Evolutionary conservation across 2,797 vertebrate species (phyloP).

Genomic region (Channa striata): DNA sequence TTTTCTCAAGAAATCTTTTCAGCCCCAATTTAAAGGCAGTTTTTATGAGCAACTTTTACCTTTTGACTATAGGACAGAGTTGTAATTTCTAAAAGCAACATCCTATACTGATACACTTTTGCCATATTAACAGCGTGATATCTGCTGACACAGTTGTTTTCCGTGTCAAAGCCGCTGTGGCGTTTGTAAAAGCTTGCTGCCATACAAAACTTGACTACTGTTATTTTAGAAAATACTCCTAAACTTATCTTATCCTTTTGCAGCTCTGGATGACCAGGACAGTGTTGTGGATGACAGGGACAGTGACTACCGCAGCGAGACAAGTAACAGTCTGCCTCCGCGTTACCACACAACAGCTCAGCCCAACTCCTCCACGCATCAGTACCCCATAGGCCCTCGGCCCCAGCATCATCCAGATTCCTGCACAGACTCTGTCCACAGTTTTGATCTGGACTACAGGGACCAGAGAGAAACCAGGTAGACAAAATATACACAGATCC

Average conservation of each 20-base stretch:
- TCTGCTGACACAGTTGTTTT: no score
- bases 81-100: background rate
- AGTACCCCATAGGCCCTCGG: constrained; percentile 88
- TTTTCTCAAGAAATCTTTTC: no score
- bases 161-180: background rate
- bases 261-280: constrained; percentile 96
- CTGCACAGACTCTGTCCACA: constrained; percentile 89
- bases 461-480: constrained; percentile 90
- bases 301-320: constrained; percentile 98
- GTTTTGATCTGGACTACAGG: constrained; percentile 89
- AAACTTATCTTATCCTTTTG: constrained; percentile 8
- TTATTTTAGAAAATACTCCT: background rate
- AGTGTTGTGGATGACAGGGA: constrained; percentile 96
- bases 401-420: constrained; percentile 87
- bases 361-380: constrained; percentile 94
- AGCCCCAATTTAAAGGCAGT: background rate
- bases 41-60: background rate
- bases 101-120: background rate
- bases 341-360: constrained; percentile 92
- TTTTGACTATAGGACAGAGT: background rate
- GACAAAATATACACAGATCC: background rate
- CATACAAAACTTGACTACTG: background rate
- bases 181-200: background rate
- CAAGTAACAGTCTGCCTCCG: constrained; percentile 93
- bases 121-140: no score